Percentiles rank a stretch among this genome's conserved stretches.
Evolutionary conservation across 1,140 invertebrate species (phyloP).

Genomic region (Drosophila simulans): DNA sequence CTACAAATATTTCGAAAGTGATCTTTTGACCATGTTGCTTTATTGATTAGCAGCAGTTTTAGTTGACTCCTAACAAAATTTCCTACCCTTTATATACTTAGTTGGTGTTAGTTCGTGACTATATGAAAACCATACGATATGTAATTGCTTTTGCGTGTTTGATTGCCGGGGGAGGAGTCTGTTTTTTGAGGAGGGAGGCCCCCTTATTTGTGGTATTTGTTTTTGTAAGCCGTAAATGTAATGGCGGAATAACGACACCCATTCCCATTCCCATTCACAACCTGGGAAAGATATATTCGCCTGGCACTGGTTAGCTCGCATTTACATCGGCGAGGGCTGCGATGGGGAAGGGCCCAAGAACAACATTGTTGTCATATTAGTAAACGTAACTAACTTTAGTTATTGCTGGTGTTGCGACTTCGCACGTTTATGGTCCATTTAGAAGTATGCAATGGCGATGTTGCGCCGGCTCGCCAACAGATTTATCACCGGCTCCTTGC

Average conservation of each 20-base stretch:
- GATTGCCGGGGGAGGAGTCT: constrained; percentile 15
- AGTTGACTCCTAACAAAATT: background rate
- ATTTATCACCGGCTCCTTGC: constrained; percentile 70
- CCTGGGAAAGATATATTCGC: constrained; percentile 16
- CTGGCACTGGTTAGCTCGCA: constrained; percentile 27
- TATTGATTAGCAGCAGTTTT: background rate
- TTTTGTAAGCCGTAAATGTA: constrained; percentile 35
- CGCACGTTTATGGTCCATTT: constrained; percentile 79
- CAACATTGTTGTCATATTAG: constrained; percentile 80
- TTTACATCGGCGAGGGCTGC: constrained; percentile 7
- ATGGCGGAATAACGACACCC: constrained; percentile 46
- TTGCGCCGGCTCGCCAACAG: constrained; percentile 76
- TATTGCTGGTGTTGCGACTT: constrained; percentile 80
- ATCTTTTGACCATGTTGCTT: too few relatives aligned
- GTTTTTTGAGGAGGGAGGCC: background rate
- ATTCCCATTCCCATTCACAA: constrained; percentile 23
- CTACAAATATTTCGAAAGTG: too few relatives aligned
- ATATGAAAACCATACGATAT: background rate
- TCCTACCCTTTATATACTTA: too few relatives aligned
- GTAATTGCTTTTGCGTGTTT: constrained; percentile 44
- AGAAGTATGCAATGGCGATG: constrained; percentile 77
- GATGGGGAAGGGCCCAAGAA: background rate
- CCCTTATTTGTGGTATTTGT: constrained; percentile 33
- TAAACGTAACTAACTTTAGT: constrained; percentile 82
- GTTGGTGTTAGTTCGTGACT: background rate